These are phyloP conservation scores for Temnothorax unifasciatus DNA, from an alignment of 2,888 invertebrate genomes.

Conservation along the genomic window DNA sequence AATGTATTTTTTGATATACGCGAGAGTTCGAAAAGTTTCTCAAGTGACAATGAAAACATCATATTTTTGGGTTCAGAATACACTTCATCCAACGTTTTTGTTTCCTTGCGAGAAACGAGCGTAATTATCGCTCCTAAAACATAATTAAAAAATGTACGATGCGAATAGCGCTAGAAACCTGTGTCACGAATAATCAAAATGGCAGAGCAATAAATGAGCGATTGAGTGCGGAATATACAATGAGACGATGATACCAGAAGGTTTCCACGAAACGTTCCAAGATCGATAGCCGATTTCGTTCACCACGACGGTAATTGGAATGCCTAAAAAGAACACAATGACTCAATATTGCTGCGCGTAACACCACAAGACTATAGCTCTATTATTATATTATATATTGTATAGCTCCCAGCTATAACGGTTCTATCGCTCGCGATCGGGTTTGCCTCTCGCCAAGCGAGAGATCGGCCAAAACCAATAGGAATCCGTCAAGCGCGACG, in stretches of 20 bases:
- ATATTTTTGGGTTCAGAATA: too few relatives aligned
- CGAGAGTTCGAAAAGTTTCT: too few relatives aligned
- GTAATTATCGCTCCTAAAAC: neutral
- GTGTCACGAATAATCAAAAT: constrained; percentile 42
- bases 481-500: neutral
- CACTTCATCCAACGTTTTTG: too few relatives aligned
- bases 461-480: neutral
- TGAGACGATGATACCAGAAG: neutral
- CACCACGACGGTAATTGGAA: neutral
- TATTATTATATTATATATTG: constrained; percentile 32
- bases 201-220: constrained; percentile 25
- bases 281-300: constrained; percentile 2
- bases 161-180: constrained; percentile 18
- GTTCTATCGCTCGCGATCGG: neutral
- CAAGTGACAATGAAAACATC: too few relatives aligned
- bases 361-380: constrained; percentile 5
- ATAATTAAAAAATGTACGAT: constrained; percentile 14
- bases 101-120: neutral
- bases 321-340: neutral
- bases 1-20: neutral
- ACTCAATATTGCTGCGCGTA: neutral
- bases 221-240: neutral
- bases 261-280: neutral
- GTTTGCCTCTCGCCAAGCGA: constrained; percentile 1
- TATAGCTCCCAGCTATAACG: neutral